Evolutionary conservation across 1,140 invertebrate species (phyloP), one percentile per base, ranked within the genome.

Genomic region (Artemia franciscana): DNA sequence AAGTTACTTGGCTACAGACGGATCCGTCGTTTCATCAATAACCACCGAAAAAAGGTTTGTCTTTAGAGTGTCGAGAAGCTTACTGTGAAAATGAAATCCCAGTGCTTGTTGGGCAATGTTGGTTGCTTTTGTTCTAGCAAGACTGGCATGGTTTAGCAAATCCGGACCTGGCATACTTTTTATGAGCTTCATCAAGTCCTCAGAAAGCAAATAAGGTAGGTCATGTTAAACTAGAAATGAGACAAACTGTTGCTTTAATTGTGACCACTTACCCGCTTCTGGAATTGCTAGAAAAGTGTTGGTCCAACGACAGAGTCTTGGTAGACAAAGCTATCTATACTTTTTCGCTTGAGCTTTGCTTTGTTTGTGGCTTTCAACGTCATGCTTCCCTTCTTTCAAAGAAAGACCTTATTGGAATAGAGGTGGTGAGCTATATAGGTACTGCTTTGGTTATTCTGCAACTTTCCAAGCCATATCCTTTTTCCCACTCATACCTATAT

Each of bases 1-100:
- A 28, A 63, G 62, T 59, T 67, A 62, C 61, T 68, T 68, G 39
- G 59, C 60, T 57, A 61, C 18, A 56, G 58, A 57, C 51, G 24
- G 60, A 57, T 68, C 66, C 12, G 65, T 66, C 24, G 58, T 66
- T 60, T 65, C 60, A 58, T 68, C 64, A 51, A 65, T 60, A 25
- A 66, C 61, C 51, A 68, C 5, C 26, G 62, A 66, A 60, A 62
- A 64, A 9, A 24, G 15, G 18, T 24, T 60, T n/a, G 24, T 25
- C 18, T 60, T 60, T 5, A 60, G 59, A 5, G 7, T 60, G n/a
- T 21, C 12, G 7, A 60, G 15, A 24, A 60, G 59, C 7, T 9
- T 26, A 7, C 26, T 5, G n/a, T 60, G 24, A 26, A 60, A 60
- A 25, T 60, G 25, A 15, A 24, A 24, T 4, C 23, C 59, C 24